Evolutionary conservation across 2,113 vertebrate genomes (phyloP).

Genomic region (Stigmatopora nigra): DNA sequence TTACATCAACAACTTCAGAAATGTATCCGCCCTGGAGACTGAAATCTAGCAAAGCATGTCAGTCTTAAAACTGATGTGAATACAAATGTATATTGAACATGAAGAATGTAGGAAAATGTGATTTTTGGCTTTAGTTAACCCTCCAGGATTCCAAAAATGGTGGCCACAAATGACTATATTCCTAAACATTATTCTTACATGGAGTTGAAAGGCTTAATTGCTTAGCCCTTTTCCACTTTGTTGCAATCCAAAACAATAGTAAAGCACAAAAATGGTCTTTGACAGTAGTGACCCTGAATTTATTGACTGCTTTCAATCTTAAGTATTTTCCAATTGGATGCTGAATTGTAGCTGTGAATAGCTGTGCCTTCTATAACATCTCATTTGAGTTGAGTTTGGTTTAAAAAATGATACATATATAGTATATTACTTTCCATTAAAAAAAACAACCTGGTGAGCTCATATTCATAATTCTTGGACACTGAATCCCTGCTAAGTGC

Average conservation of each 20-base stretch:
- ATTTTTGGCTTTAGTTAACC: not conserved
- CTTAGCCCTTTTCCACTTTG: not conserved
- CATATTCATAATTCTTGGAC: conserved; percentile 45
- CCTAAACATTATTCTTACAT: not conserved
- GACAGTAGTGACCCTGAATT: not conserved
- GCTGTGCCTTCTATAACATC: conserved; percentile 39
- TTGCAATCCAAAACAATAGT: not conserved
- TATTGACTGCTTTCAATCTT: not conserved
- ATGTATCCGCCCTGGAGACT: not conserved
- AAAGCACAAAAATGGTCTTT: not conserved
- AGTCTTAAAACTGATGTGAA: not conserved
- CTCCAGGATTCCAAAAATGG: not conserved
- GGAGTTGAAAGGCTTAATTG: not conserved
- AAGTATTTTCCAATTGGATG: not conserved
- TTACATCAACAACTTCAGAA: not conserved
- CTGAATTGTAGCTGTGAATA: conserved; percentile 1
- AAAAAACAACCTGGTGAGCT: conserved; percentile 34
- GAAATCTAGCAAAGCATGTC: not conserved
- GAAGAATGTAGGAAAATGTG: not conserved
- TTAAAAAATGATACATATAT: not conserved
- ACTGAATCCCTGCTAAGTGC: conserved; percentile 40
- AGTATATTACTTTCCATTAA: conserved; percentile 14
- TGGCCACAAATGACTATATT: not conserved
- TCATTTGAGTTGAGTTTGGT: conserved; percentile 22
- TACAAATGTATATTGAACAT: not conserved